Conservation (phyloP, 1,140 invertebrate species). For the Diorhabda carinulata region DNA sequence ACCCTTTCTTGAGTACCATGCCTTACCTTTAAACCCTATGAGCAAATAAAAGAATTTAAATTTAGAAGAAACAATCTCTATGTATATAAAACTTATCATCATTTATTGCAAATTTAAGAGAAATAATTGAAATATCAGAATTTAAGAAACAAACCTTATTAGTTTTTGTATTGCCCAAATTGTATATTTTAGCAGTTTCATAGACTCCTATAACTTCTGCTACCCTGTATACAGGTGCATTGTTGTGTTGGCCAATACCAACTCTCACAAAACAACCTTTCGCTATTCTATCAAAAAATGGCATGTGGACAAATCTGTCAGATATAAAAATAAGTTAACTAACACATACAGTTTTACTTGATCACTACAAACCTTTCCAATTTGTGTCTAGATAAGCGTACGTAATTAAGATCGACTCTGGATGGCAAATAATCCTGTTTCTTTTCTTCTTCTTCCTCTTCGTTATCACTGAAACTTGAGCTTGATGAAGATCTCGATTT, state of each 20-base stretch:
- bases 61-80: not conserved
- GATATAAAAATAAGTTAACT: not conserved
- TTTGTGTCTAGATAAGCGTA: slow-evolving; percentile 87
- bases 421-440: slow-evolving; percentile 47
- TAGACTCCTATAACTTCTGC: slow-evolving; percentile 93
- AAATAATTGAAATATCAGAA: not conserved
- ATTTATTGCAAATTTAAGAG: not conserved
- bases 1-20: slow-evolving; percentile 89
- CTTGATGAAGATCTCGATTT: slow-evolving; percentile 42
- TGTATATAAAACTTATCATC: not conserved
- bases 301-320: slow-evolving; percentile 87
- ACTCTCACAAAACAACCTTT: slow-evolving; percentile 93
- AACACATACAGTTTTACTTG: not conserved
- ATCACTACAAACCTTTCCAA: slow-evolving; percentile 58
- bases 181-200: slow-evolving; percentile 93
- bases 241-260: slow-evolving; percentile 87
- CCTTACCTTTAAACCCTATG: slow-evolving; percentile 60
- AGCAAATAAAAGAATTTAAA: not conserved
- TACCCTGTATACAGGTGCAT: slow-evolving; percentile 87
- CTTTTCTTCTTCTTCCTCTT: slow-evolving; percentile 45
- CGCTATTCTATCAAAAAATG: slow-evolving; percentile 88
- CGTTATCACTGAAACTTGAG: slow-evolving; percentile 53
- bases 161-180: slow-evolving; percentile 83
- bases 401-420: slow-evolving; percentile 81
- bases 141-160: slow-evolving; percentile 66